Conservation (phyloP, 2,797 vertebrate genomes). For the Bovichtus diacanthus region DNA sequence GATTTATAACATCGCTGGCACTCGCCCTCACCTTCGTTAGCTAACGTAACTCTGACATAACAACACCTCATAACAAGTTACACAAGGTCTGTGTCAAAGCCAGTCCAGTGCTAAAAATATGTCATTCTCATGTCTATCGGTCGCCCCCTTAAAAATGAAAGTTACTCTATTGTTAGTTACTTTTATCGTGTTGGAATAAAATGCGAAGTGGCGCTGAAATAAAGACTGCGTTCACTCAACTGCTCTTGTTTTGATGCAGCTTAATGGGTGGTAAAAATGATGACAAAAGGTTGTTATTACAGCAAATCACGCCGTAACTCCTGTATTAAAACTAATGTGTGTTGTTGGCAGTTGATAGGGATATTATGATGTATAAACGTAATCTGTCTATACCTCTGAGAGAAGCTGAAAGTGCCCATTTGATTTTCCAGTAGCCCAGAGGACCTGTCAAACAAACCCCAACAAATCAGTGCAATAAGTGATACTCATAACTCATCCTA, state of each 20-base stretch:
- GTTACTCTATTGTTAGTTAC: not conserved
- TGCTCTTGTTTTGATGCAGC: conserved; percentile 5
- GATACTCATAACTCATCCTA: too few relatives aligned
- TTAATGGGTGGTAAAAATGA: not conserved
- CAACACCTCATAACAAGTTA: conserved; percentile 32
- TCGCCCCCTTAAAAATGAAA: not conserved
- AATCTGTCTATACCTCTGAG: not conserved
- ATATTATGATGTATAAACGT: not conserved
- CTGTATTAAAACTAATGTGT: not conserved
- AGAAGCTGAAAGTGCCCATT: too few relatives aligned
- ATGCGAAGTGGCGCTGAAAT: not conserved
- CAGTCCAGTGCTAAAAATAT: not conserved
- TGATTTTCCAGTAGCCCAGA: too few relatives aligned
- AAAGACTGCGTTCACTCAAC: not conserved
- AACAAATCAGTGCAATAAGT: too few relatives aligned
- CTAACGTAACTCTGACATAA: conserved; percentile 48
- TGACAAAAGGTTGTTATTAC: not conserved
- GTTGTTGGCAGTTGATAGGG: not conserved
- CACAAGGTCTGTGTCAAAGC: conserved; percentile 1
- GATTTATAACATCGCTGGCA: not conserved
- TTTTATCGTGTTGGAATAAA: not conserved
- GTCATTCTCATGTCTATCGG: too few relatives aligned
- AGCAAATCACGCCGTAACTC: not conserved
- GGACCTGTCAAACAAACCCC: too few relatives aligned
- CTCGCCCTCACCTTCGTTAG: conserved; percentile 18